phyloP scores from a whole-genome alignment of 2,113 vertebrate species.

The Sebastes fasciatus region DNA sequence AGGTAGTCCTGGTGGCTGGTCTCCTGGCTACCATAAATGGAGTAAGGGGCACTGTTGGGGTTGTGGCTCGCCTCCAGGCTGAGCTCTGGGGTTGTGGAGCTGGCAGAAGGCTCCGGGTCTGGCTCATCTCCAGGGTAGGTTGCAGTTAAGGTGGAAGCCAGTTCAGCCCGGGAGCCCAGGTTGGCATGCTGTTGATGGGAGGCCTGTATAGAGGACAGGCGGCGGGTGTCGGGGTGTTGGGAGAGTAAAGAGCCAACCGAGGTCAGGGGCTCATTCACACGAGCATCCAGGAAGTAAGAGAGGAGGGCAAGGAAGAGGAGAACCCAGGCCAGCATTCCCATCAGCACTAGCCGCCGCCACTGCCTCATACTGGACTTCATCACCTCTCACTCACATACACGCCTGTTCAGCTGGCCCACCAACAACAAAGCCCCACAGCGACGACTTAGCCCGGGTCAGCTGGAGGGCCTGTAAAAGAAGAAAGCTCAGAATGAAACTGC shows the following conservation, averaged over 20 bases:
- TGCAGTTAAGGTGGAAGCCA: constrained; percentile 43
- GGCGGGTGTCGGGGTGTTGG: constrained; percentile 89
- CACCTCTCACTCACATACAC: constrained; percentile 58
- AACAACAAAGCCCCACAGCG: constrained; percentile 49
- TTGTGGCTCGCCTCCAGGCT: constrained; percentile 56
- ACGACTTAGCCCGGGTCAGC: constrained; percentile 58
- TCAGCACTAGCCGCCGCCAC: constrained; percentile 93
- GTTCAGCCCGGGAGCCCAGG: constrained; percentile 65
- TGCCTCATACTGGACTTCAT: constrained; percentile 98
- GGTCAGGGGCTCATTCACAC: constrained; percentile 85
- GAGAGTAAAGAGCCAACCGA: constrained; percentile 86
- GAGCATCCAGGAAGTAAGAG: constrained; percentile 94
- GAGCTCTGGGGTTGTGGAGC: constrained; percentile 39
- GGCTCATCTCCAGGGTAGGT: constrained; percentile 34
- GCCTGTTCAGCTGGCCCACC: constrained; percentile 51
- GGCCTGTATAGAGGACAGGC: constrained; percentile 89
- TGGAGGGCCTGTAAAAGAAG: constrained; percentile 66
- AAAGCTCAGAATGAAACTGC: constrained; percentile 22
- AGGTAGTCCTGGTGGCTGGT: constrained; percentile 66
- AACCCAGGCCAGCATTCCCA: constrained; percentile 93
- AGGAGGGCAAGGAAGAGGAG: constrained; percentile 93
- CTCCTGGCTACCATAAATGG: constrained; percentile 72
- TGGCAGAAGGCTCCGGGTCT: constrained; percentile 37
- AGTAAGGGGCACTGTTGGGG: constrained; percentile 67
- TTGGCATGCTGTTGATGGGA: constrained; percentile 78